Percentiles rank a stretch among this genome's conserved stretches.
phyloP scores from a whole-genome alignment of 1,140 invertebrate genomes.

The Lepidurus apus region DNA sequence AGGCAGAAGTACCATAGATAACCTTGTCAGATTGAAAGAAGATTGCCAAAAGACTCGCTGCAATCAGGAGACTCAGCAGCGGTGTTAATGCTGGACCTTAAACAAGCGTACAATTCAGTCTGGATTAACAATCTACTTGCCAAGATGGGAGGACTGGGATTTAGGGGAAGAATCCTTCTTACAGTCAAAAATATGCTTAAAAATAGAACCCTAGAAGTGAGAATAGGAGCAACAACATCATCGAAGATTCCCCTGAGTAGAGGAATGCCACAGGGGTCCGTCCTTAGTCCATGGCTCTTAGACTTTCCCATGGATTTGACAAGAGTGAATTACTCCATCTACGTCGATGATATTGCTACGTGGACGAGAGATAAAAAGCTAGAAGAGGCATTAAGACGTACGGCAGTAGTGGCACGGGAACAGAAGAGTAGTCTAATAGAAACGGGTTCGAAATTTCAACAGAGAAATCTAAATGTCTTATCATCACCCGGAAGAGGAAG shows the following conservation, averaged over 20 bases:
- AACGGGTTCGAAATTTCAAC: not conserved
- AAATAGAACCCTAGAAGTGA: not conserved
- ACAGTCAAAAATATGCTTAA: not conserved
- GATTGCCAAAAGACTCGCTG: not conserved
- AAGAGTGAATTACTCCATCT: not conserved
- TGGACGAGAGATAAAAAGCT: not conserved
- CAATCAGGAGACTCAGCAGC: not conserved
- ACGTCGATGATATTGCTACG: not conserved
- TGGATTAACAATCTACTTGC: no score
- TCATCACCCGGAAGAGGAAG: not conserved
- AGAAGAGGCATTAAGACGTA: not conserved
- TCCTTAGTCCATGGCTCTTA: constrained; percentile 1
- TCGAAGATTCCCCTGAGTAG: not conserved
- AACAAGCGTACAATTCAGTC: not conserved
- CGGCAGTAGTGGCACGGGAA: not conserved
- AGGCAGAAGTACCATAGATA: not conserved
- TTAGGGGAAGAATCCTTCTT: not conserved
- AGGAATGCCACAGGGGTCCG: not conserved
- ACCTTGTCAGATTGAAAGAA: not conserved
- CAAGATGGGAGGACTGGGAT: not conserved
- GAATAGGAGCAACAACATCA: not conserved
- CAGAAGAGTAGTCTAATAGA: not conserved
- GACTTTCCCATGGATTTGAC: not conserved
- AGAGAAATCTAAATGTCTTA: not conserved
- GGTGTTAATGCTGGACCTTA: not conserved